These are phyloP conservation scores for Eriocheir sinensis DNA, from an alignment of 1,140 invertebrate species.

Conservation along the genomic window DNA sequence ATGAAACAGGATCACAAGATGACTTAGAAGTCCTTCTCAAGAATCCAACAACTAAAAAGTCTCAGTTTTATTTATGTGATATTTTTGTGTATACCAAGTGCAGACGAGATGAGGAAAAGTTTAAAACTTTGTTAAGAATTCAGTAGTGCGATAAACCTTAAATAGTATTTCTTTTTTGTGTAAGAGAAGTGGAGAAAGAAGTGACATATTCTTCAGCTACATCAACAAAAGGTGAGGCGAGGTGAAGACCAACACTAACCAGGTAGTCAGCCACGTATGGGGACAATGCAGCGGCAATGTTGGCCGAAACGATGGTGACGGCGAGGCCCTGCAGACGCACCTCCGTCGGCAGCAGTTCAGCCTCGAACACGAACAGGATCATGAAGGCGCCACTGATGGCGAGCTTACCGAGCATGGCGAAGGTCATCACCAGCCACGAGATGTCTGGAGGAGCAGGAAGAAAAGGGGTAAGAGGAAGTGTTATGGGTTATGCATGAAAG, in stretches of 20 bases:
- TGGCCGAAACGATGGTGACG: constrained; percentile 88
- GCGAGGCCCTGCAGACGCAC: constrained; percentile 92
- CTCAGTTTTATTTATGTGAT: no score
- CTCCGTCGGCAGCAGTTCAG: constrained; percentile 92
- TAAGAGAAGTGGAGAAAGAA: no score
- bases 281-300: constrained; percentile 89
- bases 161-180: no score
- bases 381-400: constrained; percentile 91
- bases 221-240: neutral
- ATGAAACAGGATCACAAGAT: no score
- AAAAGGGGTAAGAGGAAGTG: no score
- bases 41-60: no score
- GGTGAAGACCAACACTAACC: neutral
- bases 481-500: no score
- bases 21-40: no score
- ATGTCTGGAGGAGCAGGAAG: constrained; percentile 4
- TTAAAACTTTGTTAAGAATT: no score
- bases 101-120: no score
- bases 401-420: constrained; percentile 91
- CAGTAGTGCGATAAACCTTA: no score
- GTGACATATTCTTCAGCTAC: neutral
- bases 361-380: constrained; percentile 90
- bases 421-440: constrained; percentile 77
- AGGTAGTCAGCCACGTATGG: constrained; percentile 81
- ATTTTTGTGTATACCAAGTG: no score